phyloP scores from a whole-genome alignment of 2,113 vertebrate species.

The Campylomormyrus numenius region DNA sequence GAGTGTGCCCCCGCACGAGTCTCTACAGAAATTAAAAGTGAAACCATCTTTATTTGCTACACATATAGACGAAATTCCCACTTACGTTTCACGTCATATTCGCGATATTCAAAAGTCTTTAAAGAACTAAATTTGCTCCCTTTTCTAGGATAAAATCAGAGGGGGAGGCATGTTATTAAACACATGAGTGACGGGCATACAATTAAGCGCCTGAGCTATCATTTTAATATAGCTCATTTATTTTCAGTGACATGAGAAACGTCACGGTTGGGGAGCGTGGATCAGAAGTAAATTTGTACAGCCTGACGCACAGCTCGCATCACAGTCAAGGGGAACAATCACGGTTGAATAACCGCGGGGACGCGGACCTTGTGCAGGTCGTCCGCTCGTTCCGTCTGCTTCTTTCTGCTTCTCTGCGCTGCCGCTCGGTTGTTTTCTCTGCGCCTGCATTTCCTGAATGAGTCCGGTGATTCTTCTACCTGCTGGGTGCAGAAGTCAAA shows the following conservation, averaged over 20 bases:
- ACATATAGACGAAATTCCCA: not conserved
- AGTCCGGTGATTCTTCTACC: conserved; percentile 9
- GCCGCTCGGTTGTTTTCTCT: conserved; percentile 64
- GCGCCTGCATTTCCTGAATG: conserved; percentile 37
- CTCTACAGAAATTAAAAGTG: not conserved
- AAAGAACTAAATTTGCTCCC: not conserved
- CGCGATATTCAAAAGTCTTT: not conserved
- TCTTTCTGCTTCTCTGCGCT: conserved; percentile 67
- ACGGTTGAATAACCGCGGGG: not conserved
- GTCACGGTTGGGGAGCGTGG: not conserved
- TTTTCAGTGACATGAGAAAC: not conserved
- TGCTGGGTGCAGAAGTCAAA: conserved; percentile 29
- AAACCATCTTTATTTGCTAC: not conserved
- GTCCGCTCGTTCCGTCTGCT: conserved; percentile 69
- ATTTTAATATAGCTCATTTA: not conserved
- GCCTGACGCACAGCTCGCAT: not conserved
- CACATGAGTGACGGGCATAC: not conserved
- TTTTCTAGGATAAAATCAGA: not conserved
- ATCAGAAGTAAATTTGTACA: not conserved
- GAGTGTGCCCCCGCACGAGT: conserved; percentile 21
- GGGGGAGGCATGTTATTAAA: not conserved
- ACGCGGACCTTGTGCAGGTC: conserved; percentile 66
- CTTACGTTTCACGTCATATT: not conserved
- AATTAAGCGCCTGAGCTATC: not conserved
- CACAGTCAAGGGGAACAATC: not conserved